phyloP scores from a whole-genome alignment of 92 coral and sea anemone genomes.

The Palythoa grandis region DNA sequence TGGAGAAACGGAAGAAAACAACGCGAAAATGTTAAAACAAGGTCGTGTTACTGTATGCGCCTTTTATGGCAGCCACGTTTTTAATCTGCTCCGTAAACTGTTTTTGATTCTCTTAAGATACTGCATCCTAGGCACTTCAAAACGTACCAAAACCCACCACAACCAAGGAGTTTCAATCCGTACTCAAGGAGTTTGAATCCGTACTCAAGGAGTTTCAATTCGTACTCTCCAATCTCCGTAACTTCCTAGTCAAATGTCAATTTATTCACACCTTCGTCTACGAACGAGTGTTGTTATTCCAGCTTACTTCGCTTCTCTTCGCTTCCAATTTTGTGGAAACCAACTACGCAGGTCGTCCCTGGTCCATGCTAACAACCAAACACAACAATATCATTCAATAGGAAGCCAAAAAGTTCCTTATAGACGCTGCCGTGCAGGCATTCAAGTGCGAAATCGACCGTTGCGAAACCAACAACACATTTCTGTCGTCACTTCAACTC shows the following conservation, averaged over 20 bases:
- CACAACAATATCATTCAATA: slow-evolving; percentile 13
- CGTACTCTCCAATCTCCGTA: slow-evolving; percentile 12
- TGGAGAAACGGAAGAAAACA: no score
- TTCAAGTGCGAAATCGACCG: slow-evolving; percentile 22
- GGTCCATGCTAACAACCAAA: slow-evolving; percentile 12
- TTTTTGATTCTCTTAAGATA: slow-evolving; percentile 37
- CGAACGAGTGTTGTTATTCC: slow-evolving; percentile 22
- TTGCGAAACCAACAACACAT: slow-evolving; percentile 28
- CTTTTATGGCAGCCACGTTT: slow-evolving; percentile 40
- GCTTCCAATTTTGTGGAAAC: slow-evolving; percentile 23
- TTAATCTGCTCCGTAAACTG: slow-evolving; percentile 26
- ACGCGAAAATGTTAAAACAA: no score
- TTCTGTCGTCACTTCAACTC: slow-evolving; percentile 6
- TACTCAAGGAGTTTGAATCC: no score
- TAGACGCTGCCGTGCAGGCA: slow-evolving; percentile 21
- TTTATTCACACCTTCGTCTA: slow-evolving; percentile 26
- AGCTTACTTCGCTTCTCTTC: slow-evolving; percentile 33
- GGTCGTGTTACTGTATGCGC: no score
- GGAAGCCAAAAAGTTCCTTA: slow-evolving; percentile 11
- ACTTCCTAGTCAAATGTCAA: slow-evolving; percentile 23
- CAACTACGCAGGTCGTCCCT: slow-evolving; percentile 20
- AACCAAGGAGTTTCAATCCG: slow-evolving; percentile 26
- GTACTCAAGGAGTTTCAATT: slow-evolving; percentile 25
- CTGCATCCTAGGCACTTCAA: slow-evolving; percentile 36
- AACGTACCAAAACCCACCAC: slow-evolving; percentile 24